Evolutionary conservation across 2,113 vertebrate genomes (phyloP), one percentile per base, ranked within the genome.

Genomic region (Pampusana beccarii): DNA sequence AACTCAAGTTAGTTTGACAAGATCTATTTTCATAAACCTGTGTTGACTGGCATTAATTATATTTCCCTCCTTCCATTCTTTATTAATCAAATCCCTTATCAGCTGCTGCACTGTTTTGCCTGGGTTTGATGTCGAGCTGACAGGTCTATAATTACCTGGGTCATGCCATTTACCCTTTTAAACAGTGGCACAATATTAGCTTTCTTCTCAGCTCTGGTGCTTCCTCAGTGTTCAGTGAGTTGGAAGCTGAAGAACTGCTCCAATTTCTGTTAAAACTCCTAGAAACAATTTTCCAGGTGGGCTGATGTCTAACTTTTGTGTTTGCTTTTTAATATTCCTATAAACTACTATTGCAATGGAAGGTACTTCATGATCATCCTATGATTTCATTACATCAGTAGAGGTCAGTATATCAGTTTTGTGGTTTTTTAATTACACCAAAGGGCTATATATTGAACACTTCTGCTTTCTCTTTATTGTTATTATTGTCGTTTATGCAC

Each of bases 11-110:
- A 92, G 34, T 82, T 95, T 95, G 94, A 96, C 93, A 95, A 93
- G 90, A 94, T 88, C 81, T 93, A 33, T 87, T 97, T 95, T 95
- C 85, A 87, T 94, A 95, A 95, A 94, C 91, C 71, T 5, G 2
- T 91, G 93, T 96, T 97, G 96, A 97, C 87, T 95, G 95, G 95
- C 96, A 93, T 93, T 96, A 94, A 96, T 97, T 95, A 77, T 94
- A 79, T 93, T 96, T 97, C 36, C 67, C 73, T 96, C 50, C 78
- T 94, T 91, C 87, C n/a, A 82, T 95, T 96, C 94, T 95, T 95
- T 88, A 95, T 95, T 97, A 97, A 96, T 96, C 87, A 95, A 93
- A 80, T 94, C 87, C 81, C 50, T 95, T 95, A 96, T 96, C 91
- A 95, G 94, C 93, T 91, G 94, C 92, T 91, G 66, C 74, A 58